phyloP scores from a whole-genome alignment of 1,140 invertebrate genomes.

The Marisa cornuarietis region DNA sequence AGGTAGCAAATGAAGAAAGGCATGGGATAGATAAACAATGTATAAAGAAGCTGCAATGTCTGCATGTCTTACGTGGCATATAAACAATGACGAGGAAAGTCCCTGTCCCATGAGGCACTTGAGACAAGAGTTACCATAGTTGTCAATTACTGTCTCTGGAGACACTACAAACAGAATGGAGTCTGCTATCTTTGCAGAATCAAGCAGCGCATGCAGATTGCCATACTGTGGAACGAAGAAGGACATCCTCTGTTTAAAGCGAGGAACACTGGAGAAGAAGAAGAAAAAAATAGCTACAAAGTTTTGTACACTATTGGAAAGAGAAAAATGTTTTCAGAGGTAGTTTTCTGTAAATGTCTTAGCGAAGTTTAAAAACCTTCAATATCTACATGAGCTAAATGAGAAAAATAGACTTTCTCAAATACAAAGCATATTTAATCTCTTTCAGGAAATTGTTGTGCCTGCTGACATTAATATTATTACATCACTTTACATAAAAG shows the following conservation, averaged over 20 bases:
- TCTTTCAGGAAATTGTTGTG: too few relatives aligned
- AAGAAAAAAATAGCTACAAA: not conserved
- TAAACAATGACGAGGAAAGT: constrained; percentile 81
- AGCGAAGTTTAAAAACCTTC: not conserved
- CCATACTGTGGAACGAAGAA: constrained; percentile 77
- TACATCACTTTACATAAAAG: too few relatives aligned
- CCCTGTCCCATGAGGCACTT: constrained; percentile 82
- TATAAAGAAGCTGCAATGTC: not conserved
- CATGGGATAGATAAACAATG: too few relatives aligned
- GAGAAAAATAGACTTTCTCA: constrained; percentile 18
- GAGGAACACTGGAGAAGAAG: constrained; percentile 72
- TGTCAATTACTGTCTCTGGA: constrained; percentile 74
- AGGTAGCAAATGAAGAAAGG: too few relatives aligned
- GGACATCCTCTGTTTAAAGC: constrained; percentile 86
- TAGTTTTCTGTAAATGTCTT: not conserved
- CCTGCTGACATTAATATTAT: too few relatives aligned
- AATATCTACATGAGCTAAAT: not conserved
- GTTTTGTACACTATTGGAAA: not conserved
- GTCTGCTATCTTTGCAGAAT: constrained; percentile 86
- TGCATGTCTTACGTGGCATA: constrained; percentile 71
- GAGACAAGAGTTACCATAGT: constrained; percentile 80
- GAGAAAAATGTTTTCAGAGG: not conserved
- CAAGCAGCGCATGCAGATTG: constrained; percentile 80
- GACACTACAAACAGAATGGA: constrained; percentile 83
- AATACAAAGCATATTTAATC: not conserved